These are phyloP conservation scores for Pundamilia nyererei DNA, from an alignment of 2,113 vertebrate genomes.

Conservation along the genomic window DNA sequence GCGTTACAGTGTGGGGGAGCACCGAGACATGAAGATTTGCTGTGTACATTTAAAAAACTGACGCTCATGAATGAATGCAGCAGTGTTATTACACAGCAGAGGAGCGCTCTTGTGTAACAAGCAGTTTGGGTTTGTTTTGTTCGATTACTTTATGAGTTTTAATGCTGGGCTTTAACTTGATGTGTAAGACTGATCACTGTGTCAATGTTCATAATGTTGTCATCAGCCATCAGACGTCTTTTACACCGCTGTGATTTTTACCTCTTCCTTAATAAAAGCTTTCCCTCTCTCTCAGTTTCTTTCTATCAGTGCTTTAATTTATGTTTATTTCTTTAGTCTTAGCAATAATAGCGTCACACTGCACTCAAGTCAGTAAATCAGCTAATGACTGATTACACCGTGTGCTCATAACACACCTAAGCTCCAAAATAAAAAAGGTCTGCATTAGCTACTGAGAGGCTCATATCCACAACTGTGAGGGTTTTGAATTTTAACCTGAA, in stretches of 20 bases:
- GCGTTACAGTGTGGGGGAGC: not conserved
- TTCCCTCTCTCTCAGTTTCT: not conserved
- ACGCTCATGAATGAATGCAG: not conserved
- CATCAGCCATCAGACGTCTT: not conserved
- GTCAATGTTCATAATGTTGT: not conserved
- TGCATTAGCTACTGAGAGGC: not conserved
- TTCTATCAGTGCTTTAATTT: not conserved
- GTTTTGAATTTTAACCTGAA: not conserved
- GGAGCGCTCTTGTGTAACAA: not conserved
- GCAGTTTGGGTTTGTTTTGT: not conserved
- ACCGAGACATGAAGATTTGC: not conserved
- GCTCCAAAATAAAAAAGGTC: not conserved
- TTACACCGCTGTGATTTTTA: not conserved
- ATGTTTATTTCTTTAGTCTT: not conserved
- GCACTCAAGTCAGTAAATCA: not conserved
- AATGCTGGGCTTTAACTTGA: not conserved
- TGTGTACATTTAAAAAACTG: not conserved
- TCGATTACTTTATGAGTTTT: not conserved
- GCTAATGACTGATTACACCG: not conserved
- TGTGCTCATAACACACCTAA: not conserved
- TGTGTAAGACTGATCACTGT: not conserved
- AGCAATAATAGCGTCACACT: not conserved
- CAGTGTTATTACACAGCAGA: not conserved
- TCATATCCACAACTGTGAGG: not conserved
- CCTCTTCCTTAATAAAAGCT: not conserved